Percentiles rank a stretch among this genome's conserved stretches.
phyloP scores from a whole-genome alignment of 2,888 invertebrate genomes.

The Drosophila borealis region DNA sequence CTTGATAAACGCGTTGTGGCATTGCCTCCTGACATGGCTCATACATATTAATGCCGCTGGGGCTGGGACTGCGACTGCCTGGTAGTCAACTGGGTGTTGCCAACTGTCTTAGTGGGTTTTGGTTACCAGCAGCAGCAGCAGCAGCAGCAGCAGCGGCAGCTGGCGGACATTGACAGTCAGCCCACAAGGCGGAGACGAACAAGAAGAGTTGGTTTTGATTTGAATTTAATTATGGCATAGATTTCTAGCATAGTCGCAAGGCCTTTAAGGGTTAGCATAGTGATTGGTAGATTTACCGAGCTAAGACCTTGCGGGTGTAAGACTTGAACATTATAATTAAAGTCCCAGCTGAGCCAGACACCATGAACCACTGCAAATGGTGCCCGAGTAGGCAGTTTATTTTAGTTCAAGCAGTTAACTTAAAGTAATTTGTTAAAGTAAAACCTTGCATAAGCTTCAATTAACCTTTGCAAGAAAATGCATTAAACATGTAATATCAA shows the following conservation, averaged over 20 bases:
- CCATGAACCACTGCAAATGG: not conserved
- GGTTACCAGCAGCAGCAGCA: constrained; percentile 16
- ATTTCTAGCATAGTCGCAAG: not conserved
- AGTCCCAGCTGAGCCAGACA: not conserved
- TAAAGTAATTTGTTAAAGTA: not conserved
- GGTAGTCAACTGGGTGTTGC: constrained; percentile 41
- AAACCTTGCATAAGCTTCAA: not conserved
- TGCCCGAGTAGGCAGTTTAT: not conserved
- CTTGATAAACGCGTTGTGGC: constrained; percentile 77
- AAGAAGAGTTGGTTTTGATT: constrained; percentile 2
- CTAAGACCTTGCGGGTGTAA: not conserved
- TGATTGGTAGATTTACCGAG: not conserved
- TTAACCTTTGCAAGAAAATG: not conserved
- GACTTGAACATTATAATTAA: not conserved
- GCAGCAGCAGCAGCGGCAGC: constrained; percentile 23
- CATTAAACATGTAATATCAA: not conserved
- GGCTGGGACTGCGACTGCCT: not conserved
- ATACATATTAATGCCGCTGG: constrained; percentile 70
- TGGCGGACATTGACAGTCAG: constrained; percentile 28
- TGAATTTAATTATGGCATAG: constrained; percentile 7
- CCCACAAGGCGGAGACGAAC: constrained; percentile 6
- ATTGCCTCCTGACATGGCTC: constrained; percentile 69
- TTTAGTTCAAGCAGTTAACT: constrained; percentile 1
- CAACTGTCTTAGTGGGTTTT: constrained; percentile 29
- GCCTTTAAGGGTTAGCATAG: not conserved